Evolutionary conservation across 2,888 invertebrate species (phyloP).

Genomic region (Sympetrum striolatum): DNA sequence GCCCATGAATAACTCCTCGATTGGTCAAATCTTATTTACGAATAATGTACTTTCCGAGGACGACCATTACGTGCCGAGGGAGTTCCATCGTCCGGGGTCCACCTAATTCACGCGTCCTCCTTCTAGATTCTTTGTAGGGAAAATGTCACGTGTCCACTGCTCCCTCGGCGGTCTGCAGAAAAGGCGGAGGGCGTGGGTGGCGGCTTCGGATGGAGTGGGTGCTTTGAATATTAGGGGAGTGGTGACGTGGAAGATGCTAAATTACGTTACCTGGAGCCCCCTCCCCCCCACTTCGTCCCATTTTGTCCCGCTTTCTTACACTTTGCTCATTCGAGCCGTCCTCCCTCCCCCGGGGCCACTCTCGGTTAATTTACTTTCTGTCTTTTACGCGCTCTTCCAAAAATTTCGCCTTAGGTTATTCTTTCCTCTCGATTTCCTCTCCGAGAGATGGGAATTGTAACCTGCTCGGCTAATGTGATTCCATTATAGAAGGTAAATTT

Average conservation of each 20-base stretch:
- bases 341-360: too few species aligned
- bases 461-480: too few species aligned
- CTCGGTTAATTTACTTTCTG: too few species aligned
- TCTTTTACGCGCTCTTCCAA: not conserved
- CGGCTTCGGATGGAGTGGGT: not conserved
- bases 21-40: not conserved
- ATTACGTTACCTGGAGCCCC: not conserved
- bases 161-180: not conserved
- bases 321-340: not conserved
- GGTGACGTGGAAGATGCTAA: not conserved
- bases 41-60: not conserved
- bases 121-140: not conserved
- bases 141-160: slow-evolving; percentile 14
- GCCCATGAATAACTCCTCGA: too few species aligned
- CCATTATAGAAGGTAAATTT: too few species aligned
- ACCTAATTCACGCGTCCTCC: not conserved
- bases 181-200: not conserved
- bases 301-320: not conserved
- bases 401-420: not conserved
- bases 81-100: not conserved
- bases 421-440: too few species aligned
- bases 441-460: too few species aligned
- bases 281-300: not conserved
- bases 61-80: not conserved
- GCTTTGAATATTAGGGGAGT: slow-evolving; percentile 20